Evolutionary conservation across 2,797 vertebrate genomes (phyloP).

Genomic region (Karalla daura): DNA sequence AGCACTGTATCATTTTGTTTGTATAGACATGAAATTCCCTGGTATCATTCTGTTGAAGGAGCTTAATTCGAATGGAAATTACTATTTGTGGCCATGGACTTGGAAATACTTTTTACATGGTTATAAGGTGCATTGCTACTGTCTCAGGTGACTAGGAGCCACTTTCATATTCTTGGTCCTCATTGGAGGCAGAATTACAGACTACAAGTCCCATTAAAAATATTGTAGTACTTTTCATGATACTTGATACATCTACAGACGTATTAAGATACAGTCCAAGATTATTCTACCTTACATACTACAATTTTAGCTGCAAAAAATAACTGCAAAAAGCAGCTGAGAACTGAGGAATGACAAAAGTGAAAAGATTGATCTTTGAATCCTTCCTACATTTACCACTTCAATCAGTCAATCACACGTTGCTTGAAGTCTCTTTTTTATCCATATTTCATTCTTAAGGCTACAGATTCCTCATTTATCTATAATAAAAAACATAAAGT

Average conservation of each 20-base stretch:
- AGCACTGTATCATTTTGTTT: background rate
- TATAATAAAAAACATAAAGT: background rate
- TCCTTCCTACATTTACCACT: too few relatives aligned
- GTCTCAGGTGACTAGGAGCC: background rate
- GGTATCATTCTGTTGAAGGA: background rate
- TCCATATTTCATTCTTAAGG: background rate
- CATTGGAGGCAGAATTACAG: background rate
- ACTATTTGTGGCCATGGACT: background rate
- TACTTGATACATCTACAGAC: too few relatives aligned
- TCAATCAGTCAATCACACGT: background rate
- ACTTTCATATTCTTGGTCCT: background rate
- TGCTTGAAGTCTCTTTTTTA: background rate
- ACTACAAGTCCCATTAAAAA: too few relatives aligned
- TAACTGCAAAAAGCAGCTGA: too few relatives aligned
- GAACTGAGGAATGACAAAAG: too few relatives aligned
- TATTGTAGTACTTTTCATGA: too few relatives aligned
- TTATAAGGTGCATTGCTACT: too few relatives aligned
- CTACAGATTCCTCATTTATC: background rate
- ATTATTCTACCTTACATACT: too few relatives aligned
- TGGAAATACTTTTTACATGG: background rate
- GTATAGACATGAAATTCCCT: background rate
- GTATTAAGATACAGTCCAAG: too few relatives aligned
- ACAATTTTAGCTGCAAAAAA: too few relatives aligned
- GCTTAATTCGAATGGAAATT: background rate
- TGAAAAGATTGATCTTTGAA: too few relatives aligned